Base-by-base conservation (phyloP, 2,888 invertebrate genomes). In the Netelia melanura region DNA sequence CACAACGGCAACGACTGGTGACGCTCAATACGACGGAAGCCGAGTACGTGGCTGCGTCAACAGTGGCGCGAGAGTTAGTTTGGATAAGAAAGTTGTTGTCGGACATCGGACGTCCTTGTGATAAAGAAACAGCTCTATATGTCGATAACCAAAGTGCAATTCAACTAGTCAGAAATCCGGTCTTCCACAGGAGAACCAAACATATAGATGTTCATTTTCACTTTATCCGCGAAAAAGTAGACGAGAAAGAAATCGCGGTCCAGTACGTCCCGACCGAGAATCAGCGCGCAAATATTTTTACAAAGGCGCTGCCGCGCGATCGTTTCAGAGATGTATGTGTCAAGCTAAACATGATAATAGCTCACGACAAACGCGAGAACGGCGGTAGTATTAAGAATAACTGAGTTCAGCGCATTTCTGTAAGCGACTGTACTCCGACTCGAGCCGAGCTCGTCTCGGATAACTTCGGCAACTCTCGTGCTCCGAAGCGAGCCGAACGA, bases 21-120 rank as follows among this genome's bases (percentile, higher is more conserved):
- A 25, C 25, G 88, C 89, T 56, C n/a, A 56, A 17, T 17, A 56
- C 17, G n/a, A 56, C 56, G 6, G 17, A 56, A 17, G n/a, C 56
- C 8, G 89, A 91, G 58, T 88, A 89, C 58, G 84, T 91, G 0
- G 89, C 90, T 0, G 88, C 90, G 5, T 79, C 85, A 10, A 68
- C 86, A 17, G 88, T 87, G 8, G 85, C 86, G 0, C 85, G 82
- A 71, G 89, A 90, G 79, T 38, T 84, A 8, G 87, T n/a, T n/a
- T n/a, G n/a, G n/a, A n/a, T n/a, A n/a, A n/a, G n/a, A n/a, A n/a
- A n/a, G n/a, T n/a, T n/a, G n/a, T n/a, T n/a, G n/a, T n/a, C n/a
- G n/a, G n/a, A 87, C n/a, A 81, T 88, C 30, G 82, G 71, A 56
- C 65, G 67, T 17, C 48, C 44, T 10, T 78, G 14, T 68, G 70